Base-by-base conservation (phyloP, 2,113 vertebrate genomes). In the Nematolebias whitei region DNA sequence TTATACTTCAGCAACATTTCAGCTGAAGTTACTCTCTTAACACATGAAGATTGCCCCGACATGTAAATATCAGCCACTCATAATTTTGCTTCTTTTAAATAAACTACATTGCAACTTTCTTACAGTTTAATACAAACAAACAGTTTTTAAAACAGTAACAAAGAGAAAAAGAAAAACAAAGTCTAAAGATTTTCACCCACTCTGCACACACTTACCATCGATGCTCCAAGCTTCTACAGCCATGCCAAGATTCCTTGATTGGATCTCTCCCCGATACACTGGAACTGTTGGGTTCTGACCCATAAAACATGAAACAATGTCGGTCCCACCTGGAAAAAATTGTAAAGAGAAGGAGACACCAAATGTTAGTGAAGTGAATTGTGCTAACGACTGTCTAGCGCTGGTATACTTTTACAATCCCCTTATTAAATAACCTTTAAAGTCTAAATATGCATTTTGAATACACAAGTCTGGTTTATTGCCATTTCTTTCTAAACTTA, bases 241-340 rank as follows among this genome's bases (percentile, higher is more conserved):
- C 95, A 99, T 99, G 65, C 93, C 97, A 13, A 99, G 93, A 85
- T 98, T 98, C 44, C 96, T 91, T 16, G 95, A 95, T 88, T 98
- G 98, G 74, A 99, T 97, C 89, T 99, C 98, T 2, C 98, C 98
- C 63, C 91, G 94, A 79, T 96, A 93, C 77, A 99, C 96, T 0
- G 96, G 97, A 35, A 99, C 85, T 3, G 92, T 93, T 7, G 92
- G 80, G 63, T 99, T 99, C 85, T 98, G 96, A 56, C 98, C 98
- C 95, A 99, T 94, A 85, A 99, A 99, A 88, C 96, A 99, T 0
- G 96, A 97, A 82, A 99, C 88, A 0, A 99, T 99, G 86, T 99
- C 97, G 0, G 96, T 99, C n/a, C 98, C 98, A 52, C 98, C 98
- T 99, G 75, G 12, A 13, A 3, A 52, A 14, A 45, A 11, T n/a